Evolutionary conservation across 2,888 invertebrate genomes (phyloP), one percentile per base, ranked within the genome.

Genomic region (Boloria euphrosyne): DNA sequence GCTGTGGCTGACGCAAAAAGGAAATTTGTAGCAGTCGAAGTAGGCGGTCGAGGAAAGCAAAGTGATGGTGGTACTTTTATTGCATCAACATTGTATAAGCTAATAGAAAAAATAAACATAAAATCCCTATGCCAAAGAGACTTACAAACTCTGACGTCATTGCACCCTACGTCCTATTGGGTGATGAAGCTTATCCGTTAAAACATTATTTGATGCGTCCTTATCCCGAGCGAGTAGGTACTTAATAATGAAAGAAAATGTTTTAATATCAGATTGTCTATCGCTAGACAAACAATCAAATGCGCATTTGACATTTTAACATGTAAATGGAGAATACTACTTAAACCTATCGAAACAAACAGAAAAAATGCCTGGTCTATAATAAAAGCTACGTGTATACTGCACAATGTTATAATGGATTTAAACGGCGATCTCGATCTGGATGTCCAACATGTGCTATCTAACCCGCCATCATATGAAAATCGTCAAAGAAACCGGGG

Each of bases 21-120:
- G 22, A 22, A 22, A 22, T 22, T 22, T 22, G 22, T 22, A 22
- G 22, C 22, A 22, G 22, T 22, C 22, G 22, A 22, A 22, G 22
- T 22, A 22, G 22, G 22, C 22, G 22, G 22, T 22, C 22, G 73
- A 65, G 72, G 71, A 55, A 72, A 65, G 68, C 70, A 72, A 69
- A 73, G 73, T 62, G 72, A 74, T 67, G 73, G 52, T 58, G 74
- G 71, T 18, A 73, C 72, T 54, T 75, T 73, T 55, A 69, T 71
- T 66, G 71, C 69, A 61, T 75, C 72, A 50, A 72, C 65, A 64
- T 71, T 73, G 52, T 71, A 73, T 62, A 52, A 66, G 59, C 68
- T 65, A 65, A 52, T 71, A 51, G 53, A 59, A 53, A 69, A 53
- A 47, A 66, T 55, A 65, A 60, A 49, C 50, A 49, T 16, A 65